Conservation (phyloP, 2,888 invertebrate genomes). For the Eupithecia exiguata region DNA sequence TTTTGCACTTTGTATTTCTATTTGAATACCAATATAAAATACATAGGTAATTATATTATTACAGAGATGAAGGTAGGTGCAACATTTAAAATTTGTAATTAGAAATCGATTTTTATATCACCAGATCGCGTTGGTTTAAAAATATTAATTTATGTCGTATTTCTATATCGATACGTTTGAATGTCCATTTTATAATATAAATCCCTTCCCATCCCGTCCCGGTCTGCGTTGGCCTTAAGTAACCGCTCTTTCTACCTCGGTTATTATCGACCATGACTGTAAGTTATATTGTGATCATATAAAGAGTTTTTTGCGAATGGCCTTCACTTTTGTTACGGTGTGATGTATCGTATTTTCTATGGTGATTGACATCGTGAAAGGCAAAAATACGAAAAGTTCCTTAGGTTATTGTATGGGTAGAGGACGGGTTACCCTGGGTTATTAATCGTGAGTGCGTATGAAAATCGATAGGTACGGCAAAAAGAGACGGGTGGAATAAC, state of each 20-base stretch:
- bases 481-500: background rate
- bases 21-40: too few species aligned
- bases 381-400: slow-evolving; percentile 43
- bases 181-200: too few species aligned
- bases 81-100: too few species aligned
- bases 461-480: background rate
- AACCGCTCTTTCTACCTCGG: background rate
- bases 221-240: too few species aligned
- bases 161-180: too few species aligned
- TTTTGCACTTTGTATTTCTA: too few species aligned
- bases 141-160: too few species aligned
- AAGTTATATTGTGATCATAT: background rate
- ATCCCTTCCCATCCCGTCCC: too few species aligned
- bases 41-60: too few species aligned
- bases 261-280: slow-evolving; percentile 1
- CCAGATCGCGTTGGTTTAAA: too few species aligned
- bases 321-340: slow-evolving; percentile 7
- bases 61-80: too few species aligned
- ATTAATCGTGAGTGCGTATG: background rate
- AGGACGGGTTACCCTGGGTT: background rate
- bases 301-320: slow-evolving; percentile 2
- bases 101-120: too few species aligned
- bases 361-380: slow-evolving; percentile 13
- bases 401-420: background rate
- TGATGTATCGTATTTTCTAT: slow-evolving; percentile 6